Evolutionary conservation across 2,888 invertebrate genomes (phyloP).

Genomic region (Steinernema carpocapsae): DNA sequence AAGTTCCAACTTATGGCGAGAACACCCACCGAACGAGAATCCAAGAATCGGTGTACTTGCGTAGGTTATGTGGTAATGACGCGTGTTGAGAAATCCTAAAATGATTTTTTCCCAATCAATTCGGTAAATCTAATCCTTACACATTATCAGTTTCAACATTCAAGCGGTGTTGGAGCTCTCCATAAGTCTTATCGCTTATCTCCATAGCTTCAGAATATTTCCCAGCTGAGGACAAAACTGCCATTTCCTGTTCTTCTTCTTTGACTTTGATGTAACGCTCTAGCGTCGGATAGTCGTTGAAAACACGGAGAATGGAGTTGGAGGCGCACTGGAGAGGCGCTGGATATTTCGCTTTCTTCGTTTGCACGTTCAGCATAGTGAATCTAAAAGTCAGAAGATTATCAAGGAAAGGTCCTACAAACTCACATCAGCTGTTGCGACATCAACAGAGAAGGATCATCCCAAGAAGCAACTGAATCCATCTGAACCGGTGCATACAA

Average conservation of each 20-base stretch:
- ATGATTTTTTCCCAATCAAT: background rate
- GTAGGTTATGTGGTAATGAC: conserved; percentile 73
- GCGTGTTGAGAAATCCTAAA: conserved; percentile 15
- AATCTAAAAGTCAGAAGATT: conserved; percentile 38
- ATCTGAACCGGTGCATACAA: conserved; percentile 56
- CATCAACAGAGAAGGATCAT: conserved; percentile 47
- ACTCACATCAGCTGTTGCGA: conserved; percentile 51
- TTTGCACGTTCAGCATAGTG: conserved; percentile 42
- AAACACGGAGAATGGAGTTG: conserved; percentile 41
- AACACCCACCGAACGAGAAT: conserved; percentile 70
- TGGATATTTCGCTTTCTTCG: conserved; percentile 40
- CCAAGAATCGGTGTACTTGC: conserved; percentile 74
- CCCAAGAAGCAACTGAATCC: conserved; percentile 49
- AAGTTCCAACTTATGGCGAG: conserved; percentile 36
- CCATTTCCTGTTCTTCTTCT: conserved; percentile 45
- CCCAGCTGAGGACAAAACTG: conserved; percentile 35
- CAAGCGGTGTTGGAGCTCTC: conserved; percentile 1
- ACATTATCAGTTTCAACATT: conserved; percentile 8
- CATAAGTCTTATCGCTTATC: background rate
- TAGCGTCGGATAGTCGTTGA: conserved; percentile 39
- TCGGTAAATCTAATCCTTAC: background rate
- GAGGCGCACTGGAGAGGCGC: conserved; percentile 44
- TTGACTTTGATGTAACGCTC: conserved; percentile 48
- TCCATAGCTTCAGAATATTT: background rate
- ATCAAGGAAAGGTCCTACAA: background rate